phyloP scores from a whole-genome alignment of 2,888 invertebrate genomes.

The Rutpela maculata region DNA sequence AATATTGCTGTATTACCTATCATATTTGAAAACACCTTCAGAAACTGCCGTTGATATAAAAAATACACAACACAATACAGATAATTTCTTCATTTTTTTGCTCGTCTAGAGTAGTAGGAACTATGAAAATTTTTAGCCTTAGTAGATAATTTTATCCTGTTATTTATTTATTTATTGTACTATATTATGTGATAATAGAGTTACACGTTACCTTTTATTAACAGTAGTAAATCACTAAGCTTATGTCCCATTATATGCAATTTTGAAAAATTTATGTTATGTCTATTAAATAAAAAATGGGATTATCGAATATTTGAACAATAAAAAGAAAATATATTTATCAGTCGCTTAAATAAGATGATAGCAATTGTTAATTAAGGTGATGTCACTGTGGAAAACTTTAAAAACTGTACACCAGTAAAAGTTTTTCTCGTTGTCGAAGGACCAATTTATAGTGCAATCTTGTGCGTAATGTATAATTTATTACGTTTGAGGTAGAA shows the following conservation, averaged over 20 bases:
- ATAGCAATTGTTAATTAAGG: no score
- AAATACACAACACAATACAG: neutral
- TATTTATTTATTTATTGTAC: conserved; percentile 2
- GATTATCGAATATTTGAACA: no score
- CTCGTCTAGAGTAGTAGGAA: neutral
- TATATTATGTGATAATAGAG: neutral
- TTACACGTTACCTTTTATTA: neutral
- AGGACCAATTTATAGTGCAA: no score
- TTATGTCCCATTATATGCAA: neutral
- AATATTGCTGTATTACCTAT: conserved; percentile 11
- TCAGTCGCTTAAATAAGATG: no score
- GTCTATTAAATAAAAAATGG: no score
- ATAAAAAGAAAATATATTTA: no score
- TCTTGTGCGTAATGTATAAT: no score
- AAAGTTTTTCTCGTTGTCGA: no score
- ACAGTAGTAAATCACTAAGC: conserved; percentile 8
- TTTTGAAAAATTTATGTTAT: neutral
- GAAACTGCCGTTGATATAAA: neutral
- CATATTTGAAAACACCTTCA: neutral
- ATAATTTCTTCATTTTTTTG: conserved; percentile 9
- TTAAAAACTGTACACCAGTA: no score
- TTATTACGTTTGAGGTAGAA: no score
- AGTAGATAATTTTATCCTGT: neutral
- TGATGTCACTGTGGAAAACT: no score
- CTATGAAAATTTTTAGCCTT: neutral